Percentiles rank a stretch among this genome's conserved stretches.
Evolutionary conservation across 1,140 invertebrate genomes (phyloP).

Genomic region (Lucilia cuprina): DNA sequence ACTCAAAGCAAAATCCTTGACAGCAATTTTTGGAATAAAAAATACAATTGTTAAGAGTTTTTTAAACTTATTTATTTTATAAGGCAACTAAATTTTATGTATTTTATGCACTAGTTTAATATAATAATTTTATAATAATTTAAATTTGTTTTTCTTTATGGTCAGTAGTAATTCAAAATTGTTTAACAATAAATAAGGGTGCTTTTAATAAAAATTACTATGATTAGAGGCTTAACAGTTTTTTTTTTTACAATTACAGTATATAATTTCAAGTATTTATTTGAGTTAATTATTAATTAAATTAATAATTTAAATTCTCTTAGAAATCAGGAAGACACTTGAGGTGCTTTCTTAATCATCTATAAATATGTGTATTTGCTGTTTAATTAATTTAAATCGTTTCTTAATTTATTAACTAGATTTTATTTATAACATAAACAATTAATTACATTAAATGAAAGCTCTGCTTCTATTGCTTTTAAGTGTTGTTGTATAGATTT

Average conservation of each 20-base stretch:
- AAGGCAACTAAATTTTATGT: no score
- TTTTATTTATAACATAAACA: not conserved
- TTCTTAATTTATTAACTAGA: not conserved
- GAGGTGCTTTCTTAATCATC: not conserved
- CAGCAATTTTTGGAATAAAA: no score
- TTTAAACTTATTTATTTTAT: no score
- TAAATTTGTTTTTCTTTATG: no score
- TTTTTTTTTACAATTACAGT: not conserved
- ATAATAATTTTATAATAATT: no score
- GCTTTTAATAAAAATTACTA: not conserved
- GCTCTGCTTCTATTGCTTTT: slow-evolving; percentile 19
- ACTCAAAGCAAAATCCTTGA: no score
- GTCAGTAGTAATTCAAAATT: not conserved
- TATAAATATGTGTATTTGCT: not conserved
- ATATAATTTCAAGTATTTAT: not conserved
- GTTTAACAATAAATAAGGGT: not conserved
- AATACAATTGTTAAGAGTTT: no score
- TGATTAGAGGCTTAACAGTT: not conserved
- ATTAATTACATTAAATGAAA: slow-evolving; percentile 14
- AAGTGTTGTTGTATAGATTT: not conserved
- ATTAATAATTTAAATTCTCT: not conserved
- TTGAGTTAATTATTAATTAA: not conserved
- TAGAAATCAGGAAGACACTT: slow-evolving; percentile 25
- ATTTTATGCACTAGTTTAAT: no score
- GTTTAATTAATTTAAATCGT: not conserved